Evolutionary conservation across 2,797 vertebrate genomes (phyloP).

Genomic region (Alauda arvensis): DNA sequence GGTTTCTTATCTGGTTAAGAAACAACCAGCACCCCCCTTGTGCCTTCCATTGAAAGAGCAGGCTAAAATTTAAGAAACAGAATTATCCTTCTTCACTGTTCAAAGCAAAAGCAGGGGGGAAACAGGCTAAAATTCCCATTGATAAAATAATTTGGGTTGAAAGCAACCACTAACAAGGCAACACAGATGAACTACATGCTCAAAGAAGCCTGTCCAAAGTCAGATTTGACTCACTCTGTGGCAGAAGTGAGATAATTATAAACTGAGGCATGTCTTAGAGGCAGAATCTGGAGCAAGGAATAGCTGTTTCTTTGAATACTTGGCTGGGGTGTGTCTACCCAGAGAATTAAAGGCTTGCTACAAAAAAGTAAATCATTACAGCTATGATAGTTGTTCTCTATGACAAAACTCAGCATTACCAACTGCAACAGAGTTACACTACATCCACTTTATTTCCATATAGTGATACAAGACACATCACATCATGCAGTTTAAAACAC

Average conservation of each 20-base stretch:
- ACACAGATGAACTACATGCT: background rate
- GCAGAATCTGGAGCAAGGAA: background rate
- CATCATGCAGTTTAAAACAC: background rate
- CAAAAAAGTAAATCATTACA: background rate
- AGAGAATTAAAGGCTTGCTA: background rate
- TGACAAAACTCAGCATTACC: rapidly evolving
- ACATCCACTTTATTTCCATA: background rate
- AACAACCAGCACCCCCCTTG: background rate
- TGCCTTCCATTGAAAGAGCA: background rate
- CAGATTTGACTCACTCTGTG: background rate
- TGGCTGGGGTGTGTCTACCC: rapidly evolving
- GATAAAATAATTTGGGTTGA: background rate
- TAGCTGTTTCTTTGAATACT: background rate
- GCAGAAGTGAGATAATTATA: background rate
- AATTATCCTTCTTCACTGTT: background rate
- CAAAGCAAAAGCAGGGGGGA: background rate
- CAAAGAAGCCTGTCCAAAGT: background rate
- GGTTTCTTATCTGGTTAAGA: background rate
- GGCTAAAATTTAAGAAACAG: background rate
- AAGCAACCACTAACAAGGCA: background rate
- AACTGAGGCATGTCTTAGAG: background rate
- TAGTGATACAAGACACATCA: background rate
- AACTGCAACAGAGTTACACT: background rate
- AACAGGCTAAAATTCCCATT: background rate
- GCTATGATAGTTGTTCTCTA: background rate